Conservation (phyloP, 1,140 invertebrate genomes). For the Stenopsyche tienmushanensis region DNA sequence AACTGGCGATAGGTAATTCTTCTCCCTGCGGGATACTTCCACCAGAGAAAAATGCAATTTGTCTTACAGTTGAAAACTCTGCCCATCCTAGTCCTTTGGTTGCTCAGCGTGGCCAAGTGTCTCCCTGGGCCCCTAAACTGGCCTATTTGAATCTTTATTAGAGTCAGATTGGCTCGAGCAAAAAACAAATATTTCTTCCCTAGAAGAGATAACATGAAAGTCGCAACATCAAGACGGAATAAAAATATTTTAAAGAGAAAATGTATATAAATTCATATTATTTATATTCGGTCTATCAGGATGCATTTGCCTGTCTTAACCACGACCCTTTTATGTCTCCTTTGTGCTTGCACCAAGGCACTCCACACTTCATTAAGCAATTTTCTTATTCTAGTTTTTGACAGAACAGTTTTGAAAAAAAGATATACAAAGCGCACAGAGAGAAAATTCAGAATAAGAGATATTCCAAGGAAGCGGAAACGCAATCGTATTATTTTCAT, state of each 20-base stretch:
- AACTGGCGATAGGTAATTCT: conserved; percentile 18
- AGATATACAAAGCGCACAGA: neutral
- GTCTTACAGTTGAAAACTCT: neutral
- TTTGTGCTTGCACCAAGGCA: conserved; percentile 18
- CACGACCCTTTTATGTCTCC: conserved; percentile 17
- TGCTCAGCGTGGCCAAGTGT: neutral
- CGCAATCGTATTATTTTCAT: too few relatives aligned
- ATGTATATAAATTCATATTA: too few relatives aligned
- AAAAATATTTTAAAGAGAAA: too few relatives aligned
- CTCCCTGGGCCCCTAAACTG: neutral
- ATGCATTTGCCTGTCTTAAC: conserved; percentile 3
- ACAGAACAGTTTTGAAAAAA: neutral
- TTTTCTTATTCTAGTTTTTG: neutral
- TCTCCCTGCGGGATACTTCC: neutral
- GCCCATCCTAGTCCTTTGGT: neutral
- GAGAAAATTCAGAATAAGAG: too few relatives aligned
- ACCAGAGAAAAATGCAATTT: conserved; percentile 22
- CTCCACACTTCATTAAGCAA: conserved; percentile 27
- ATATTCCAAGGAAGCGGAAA: too few relatives aligned
- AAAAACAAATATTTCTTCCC: conserved; percentile 12
- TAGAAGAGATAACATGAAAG: too few relatives aligned
- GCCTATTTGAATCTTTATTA: conserved; percentile 22
- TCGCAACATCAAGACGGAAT: too few relatives aligned
- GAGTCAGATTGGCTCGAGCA: conserved; percentile 4
- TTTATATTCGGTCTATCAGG: too few relatives aligned